Base-by-base conservation (phyloP, 2,888 invertebrate species). In the Chloromyia formosa region DNA sequence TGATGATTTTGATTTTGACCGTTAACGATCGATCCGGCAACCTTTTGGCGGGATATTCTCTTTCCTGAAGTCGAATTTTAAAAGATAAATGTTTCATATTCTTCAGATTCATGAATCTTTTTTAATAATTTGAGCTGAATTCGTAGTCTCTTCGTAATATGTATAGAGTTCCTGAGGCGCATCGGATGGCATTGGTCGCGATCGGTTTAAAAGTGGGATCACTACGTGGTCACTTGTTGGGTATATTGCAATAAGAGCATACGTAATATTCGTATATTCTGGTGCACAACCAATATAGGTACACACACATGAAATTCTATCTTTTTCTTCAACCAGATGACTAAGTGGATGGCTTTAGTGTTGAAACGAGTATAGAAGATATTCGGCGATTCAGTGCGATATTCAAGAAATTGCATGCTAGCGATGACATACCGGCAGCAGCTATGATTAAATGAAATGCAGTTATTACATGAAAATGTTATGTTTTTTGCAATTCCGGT, bases 261-360 rank as follows among this genome's bases (percentile, higher is more conserved):
- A n/a, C 14, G 49, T 49, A 49, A n/a, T 12, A 49, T 35, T 35
- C 49, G 49, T 12, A 2, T 12, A 49, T 49, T 35, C 27, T 35
- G 49, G 2, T 12, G 49, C 16, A 49, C 49, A 5, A 49, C 4
- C 16, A n/a, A n/a, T n/a, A n/a, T n/a, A 3, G 12, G 14, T 16
- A 62, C 62, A 62, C 62, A 40, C 40, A 62, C 62, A 18, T 62
- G 62, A 23, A 62, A 40, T 62, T 40, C 23, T 62, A 62, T 62
- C 62, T 40, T 42, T 10, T 62, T 35, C 27, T 35, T 62, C 40
- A 40, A 40, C 40, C 62, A 14, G 40, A 62, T 40, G 62, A 62
- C n/a, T 40, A 62, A 62, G 40, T 18, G 40, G 16, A 7, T 4
- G 62, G 14, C 40, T 40, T 16, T 62, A 18, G 16, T 40, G 16